A percentile compares a stretch with the other conserved stretches of the same genome.
These are phyloP conservation scores for Geococcyx californianus DNA, from an alignment of 2,113 vertebrate genomes.

Conservation along the genomic window DNA sequence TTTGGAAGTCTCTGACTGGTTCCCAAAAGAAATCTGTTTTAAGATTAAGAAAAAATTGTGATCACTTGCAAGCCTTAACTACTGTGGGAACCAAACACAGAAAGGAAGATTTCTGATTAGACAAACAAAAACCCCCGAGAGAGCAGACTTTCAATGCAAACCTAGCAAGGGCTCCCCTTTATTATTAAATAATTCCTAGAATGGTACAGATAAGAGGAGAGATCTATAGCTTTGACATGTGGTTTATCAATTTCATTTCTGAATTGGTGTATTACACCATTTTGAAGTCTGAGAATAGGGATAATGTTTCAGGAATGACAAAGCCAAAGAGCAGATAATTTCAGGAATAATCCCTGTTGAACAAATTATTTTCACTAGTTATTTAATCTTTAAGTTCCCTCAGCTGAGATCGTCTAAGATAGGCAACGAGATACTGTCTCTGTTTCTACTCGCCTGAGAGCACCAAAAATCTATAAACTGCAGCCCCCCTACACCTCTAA, in stretches of 20 bases:
- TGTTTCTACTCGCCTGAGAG: not conserved
- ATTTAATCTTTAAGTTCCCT: not conserved
- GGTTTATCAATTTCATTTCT: not conserved
- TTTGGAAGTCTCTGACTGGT: not conserved
- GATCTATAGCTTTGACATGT: not conserved
- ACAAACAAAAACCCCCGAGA: not conserved
- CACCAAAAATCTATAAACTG: not conserved
- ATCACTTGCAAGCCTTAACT: not conserved
- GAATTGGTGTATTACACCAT: not conserved
- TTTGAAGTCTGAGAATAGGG: not conserved
- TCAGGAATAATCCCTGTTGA: not conserved
- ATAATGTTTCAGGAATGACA: not conserved
- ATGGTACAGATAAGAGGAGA: not conserved
- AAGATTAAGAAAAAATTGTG: not conserved
- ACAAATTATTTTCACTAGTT: not conserved
- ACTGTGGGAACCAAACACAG: not conserved
- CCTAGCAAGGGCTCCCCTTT: not conserved
- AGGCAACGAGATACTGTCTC: not conserved
- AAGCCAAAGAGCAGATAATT: not conserved
- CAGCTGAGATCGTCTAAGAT: not conserved
- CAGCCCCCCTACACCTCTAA: not conserved
- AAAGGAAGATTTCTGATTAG: not conserved
- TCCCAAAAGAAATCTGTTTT: not conserved
- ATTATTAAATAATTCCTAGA: not conserved
- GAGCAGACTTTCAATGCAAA: not conserved